A percentile compares a stretch with the other conserved stretches of the same genome.
Evolutionary conservation across 2,113 vertebrate genomes (phyloP).

Genomic region (Plecotus auritus): DNA sequence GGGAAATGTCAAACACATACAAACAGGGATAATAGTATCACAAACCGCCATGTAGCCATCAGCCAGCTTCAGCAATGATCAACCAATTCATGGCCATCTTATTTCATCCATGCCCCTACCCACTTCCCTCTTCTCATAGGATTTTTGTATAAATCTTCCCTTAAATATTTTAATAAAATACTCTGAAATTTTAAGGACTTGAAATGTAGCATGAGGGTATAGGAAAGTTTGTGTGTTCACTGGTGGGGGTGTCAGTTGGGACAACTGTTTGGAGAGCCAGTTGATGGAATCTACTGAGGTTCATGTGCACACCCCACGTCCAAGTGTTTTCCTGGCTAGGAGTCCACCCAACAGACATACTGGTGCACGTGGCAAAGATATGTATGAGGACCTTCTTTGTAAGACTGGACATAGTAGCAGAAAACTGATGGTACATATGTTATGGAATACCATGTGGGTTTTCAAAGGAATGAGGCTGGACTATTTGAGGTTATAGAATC

Average conservation of each 20-base stretch:
- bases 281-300: not conserved
- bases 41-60: fast-evolving
- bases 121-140: not conserved
- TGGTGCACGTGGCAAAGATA: fast-evolving
- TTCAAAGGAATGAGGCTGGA: not conserved
- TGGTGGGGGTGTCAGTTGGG: fast-evolving
- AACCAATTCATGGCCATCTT: not conserved
- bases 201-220: not conserved
- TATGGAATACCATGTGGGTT: not conserved
- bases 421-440: fast-evolving
- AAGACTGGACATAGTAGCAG: not conserved
- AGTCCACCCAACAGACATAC: fast-evolving
- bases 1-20: not conserved
- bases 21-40: not conserved
- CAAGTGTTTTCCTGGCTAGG: not conserved
- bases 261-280: not conserved
- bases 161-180: not conserved
- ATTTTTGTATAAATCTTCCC: not conserved
- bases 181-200: not conserved
- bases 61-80: too few relatives aligned
- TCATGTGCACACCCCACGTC: fast-evolving
- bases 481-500: not conserved
- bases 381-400: fast-evolving
- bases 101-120: not conserved
- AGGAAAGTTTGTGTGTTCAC: not conserved